Evolutionary conservation across 2,797 vertebrate species (phyloP), one percentile per base, ranked within the genome.

Genomic region (Microhierax caerulescens): DNA sequence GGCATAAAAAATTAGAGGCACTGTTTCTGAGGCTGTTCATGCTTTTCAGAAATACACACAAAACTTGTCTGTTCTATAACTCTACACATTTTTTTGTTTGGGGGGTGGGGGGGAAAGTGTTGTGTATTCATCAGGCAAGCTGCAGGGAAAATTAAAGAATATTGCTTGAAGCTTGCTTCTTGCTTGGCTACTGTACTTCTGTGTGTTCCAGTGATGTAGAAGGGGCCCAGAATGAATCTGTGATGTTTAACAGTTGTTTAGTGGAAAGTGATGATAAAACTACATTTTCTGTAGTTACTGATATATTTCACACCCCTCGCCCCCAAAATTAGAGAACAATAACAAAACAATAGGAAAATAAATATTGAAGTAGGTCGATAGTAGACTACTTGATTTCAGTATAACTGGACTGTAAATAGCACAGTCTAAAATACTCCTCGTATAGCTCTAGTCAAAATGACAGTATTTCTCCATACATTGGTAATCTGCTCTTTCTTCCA

Each of bases 51-150:
- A 88, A 48, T 64, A 37, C 7, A 64, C 23, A 28, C 30, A 53
- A 79, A 59, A 47, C 14, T 20, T 9, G 2, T n/a, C 10, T 48
- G 9, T 48, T 79, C 4, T 23, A 23, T 41, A 69, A 53, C 12
- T 30, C 41, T 61, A 36, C 1, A n/a, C 13, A 45, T n/a, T 63
- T 56, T 54, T 6, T 37, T 37, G 39, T 41, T 41, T 41, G 39
- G 39, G 37, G 11, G 37, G 37, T 14, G 20, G 16, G 16, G 57
- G 17, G 2, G 6, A 22, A 5, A 7, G 11, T 4, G 1, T 7
- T 15, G 51, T 53, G 75, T 56, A 32, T 50, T 81, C 5, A 17
- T 85, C 27, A 54, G 14, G 6, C 41, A 83, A 45, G 8, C 41
- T 79, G 73, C 47, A 86, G 56, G 21, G 19, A 59, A 86, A n/a